Evolutionary conservation across 2,888 invertebrate genomes (phyloP).

Genomic region (Cephus rjabovi): DNA sequence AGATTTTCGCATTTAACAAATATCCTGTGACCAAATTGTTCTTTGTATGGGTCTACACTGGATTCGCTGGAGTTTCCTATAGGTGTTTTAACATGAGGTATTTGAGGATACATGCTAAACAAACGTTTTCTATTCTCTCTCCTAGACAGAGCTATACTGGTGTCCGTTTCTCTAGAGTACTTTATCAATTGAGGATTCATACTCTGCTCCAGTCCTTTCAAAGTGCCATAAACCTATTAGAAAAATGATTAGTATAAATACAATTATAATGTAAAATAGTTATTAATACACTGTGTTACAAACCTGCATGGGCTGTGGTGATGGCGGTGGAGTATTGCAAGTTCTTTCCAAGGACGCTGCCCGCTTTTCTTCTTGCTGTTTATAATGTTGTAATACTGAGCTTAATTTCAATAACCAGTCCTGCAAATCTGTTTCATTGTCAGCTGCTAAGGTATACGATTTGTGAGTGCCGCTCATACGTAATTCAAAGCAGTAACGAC

Average conservation of each 20-base stretch:
- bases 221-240: constrained; percentile 77
- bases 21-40: constrained; percentile 89
- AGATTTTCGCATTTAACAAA: constrained; percentile 86
- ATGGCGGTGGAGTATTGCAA: constrained; percentile 70
- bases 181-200: constrained; percentile 92
- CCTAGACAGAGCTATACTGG: constrained; percentile 84
- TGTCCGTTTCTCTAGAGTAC: constrained; percentile 91
- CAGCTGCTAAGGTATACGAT: constrained; percentile 87
- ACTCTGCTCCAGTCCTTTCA: constrained; percentile 90
- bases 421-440: constrained; percentile 83
- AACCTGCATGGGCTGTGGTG: constrained; percentile 72
- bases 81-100: constrained; percentile 64
- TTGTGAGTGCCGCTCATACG: constrained; percentile 88
- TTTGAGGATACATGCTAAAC: constrained; percentile 78
- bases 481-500: constrained; percentile 88
- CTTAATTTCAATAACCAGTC: constrained; percentile 89
- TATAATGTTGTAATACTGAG: constrained; percentile 86
- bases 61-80: constrained; percentile 65
- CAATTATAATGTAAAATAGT: not conserved
- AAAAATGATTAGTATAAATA: not conserved
- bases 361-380: constrained; percentile 83
- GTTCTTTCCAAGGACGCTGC: constrained; percentile 75
- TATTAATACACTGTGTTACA: not conserved
- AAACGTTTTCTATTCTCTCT: constrained; percentile 84
- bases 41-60: constrained; percentile 82